Evolutionary conservation across 2,888 invertebrate genomes (phyloP).

Genomic region (Cryptophagus acutangulus): DNA sequence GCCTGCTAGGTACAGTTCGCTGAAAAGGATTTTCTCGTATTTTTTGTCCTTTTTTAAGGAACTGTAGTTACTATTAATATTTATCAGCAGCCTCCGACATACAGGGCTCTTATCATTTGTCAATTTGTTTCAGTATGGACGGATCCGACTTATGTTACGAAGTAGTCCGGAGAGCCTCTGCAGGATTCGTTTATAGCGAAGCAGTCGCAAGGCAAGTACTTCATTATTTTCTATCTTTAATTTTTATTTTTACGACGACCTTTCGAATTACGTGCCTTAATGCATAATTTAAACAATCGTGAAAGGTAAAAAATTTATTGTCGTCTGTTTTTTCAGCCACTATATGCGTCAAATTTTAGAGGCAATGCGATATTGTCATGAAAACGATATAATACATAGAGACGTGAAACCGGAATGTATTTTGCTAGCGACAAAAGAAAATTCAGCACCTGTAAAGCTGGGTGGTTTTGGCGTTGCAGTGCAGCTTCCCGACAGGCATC

Average conservation of each 20-base stretch:
- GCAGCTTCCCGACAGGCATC: slow-evolving; percentile 75
- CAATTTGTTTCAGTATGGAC: slow-evolving; percentile 78
- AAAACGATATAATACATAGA: slow-evolving; percentile 95
- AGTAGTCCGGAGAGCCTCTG: slow-evolving; percentile 90
- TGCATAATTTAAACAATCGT: background rate
- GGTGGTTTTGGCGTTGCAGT: slow-evolving; percentile 97
- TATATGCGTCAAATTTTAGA: slow-evolving; percentile 98
- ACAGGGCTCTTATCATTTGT: too few species aligned
- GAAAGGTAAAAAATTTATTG: too few species aligned
- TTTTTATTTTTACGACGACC: too few species aligned
- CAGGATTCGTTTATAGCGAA: slow-evolving; percentile 99
- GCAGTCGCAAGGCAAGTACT: slow-evolving; percentile 87
- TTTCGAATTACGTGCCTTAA: too few species aligned
- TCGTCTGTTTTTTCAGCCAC: slow-evolving; percentile 77
- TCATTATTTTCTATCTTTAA: too few species aligned
- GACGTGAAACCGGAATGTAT: slow-evolving; percentile 98
- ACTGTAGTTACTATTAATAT: too few species aligned
- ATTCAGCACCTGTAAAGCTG: slow-evolving; percentile 96
- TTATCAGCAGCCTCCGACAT: too few species aligned
- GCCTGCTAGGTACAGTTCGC: too few species aligned
- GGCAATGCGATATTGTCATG: slow-evolving; percentile 95
- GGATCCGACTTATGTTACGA: slow-evolving; percentile 98
- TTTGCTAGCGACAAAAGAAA: slow-evolving; percentile 90
- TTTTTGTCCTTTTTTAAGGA: too few species aligned
- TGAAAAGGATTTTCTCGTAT: too few species aligned